Evolutionary conservation across 2,113 vertebrate species (phyloP).

Genomic region (Ariopsis seemanni): DNA sequence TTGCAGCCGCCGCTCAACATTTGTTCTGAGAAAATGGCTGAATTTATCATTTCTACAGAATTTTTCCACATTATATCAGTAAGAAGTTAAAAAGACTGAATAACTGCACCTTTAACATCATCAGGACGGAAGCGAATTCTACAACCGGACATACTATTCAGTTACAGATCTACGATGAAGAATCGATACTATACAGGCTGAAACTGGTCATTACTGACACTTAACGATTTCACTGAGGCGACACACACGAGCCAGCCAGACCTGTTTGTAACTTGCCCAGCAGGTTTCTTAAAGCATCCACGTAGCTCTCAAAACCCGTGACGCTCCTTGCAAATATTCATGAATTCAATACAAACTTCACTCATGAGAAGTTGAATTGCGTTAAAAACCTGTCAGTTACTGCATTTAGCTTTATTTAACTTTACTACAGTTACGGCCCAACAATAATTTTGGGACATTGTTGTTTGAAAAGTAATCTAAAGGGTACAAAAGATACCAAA

Average conservation of each 20-base stretch:
- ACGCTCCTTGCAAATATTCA: background rate
- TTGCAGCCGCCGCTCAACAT: background rate
- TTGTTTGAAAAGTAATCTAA: background rate
- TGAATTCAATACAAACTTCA: background rate
- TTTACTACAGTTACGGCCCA: background rate
- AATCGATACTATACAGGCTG: background rate
- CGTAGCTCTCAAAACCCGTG: background rate
- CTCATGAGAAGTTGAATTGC: background rate
- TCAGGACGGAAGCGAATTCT: background rate
- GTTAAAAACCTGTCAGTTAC: background rate
- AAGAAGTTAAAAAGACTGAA: background rate
- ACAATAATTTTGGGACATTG: background rate
- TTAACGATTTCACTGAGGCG: background rate
- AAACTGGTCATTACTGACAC: background rate
- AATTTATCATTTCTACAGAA: no score
- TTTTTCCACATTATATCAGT: background rate
- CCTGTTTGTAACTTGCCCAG: conserved; percentile 37
- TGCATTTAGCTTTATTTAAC: background rate
- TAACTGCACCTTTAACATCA: background rate
- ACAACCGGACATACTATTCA: background rate
- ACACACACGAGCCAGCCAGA: background rate
- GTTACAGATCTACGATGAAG: background rate
- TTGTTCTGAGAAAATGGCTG: background rate
- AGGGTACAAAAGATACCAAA: background rate
- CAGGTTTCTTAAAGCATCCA: conserved; percentile 39